A percentile compares a stretch with the other conserved stretches of the same genome.
phyloP scores from a whole-genome alignment of 2,888 invertebrate species.

The Acheta domesticus region DNA sequence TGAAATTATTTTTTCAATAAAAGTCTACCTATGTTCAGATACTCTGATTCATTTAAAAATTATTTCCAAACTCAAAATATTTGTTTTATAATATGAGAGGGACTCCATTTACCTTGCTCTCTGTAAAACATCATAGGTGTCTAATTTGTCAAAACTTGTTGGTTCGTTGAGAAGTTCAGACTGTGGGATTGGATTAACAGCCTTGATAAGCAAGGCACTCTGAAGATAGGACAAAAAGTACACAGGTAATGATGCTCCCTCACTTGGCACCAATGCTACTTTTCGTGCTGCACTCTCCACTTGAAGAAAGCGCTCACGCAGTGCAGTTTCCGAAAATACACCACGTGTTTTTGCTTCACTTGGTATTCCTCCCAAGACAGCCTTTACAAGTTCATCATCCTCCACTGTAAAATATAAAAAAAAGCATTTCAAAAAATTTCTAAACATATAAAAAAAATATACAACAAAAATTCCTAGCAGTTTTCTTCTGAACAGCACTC shows the following conservation, averaged over 20 bases:
- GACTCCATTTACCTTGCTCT: conserved; percentile 67
- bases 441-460: background rate
- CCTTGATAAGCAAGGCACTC: conserved; percentile 73
- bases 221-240: conserved; percentile 87
- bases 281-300: conserved; percentile 76
- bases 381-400: conserved; percentile 75
- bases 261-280: conserved; percentile 82
- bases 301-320: conserved; percentile 79
- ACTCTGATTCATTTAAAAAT: no score
- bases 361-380: conserved; percentile 75
- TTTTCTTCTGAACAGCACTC: no score
- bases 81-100: no score
- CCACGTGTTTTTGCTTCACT: conserved; percentile 72
- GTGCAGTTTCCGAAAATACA: conserved; percentile 81
- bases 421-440: background rate
- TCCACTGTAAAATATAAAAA: conserved; percentile 51
- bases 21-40: no score
- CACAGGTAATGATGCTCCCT: conserved; percentile 78
- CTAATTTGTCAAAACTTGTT: conserved; percentile 67
- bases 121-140: conserved; percentile 85
- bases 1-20: no score
- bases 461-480: no score
- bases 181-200: conserved; percentile 65
- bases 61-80: no score
- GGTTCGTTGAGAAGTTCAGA: conserved; percentile 70